Conservation (phyloP, 1,140 invertebrate species). For the Tyrophagus putrescentiae region DNA sequence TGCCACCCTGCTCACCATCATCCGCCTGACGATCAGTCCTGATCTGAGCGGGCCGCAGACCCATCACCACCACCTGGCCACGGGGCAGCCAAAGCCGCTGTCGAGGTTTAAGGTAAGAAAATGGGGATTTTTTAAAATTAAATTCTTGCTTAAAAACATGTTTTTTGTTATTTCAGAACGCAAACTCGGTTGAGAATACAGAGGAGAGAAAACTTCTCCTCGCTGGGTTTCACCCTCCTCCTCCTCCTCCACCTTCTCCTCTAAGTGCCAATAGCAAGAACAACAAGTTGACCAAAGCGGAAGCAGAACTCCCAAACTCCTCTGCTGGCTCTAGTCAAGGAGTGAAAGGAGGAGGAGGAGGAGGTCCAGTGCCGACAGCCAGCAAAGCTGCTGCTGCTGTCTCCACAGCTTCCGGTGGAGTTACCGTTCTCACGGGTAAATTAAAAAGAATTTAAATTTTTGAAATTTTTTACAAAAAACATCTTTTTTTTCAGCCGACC, state of each 20-base stretch:
- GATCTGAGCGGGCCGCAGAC: no score
- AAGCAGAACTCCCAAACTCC: neutral
- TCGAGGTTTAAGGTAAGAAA: no score
- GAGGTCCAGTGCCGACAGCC: neutral
- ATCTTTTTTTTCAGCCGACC: constrained; percentile 50
- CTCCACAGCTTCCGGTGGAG: neutral
- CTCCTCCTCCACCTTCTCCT: no score
- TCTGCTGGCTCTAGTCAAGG: neutral
- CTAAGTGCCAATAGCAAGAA: neutral
- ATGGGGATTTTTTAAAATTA: no score
- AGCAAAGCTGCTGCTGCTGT: neutral
- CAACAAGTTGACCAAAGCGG: neutral
- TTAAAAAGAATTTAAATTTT: neutral
- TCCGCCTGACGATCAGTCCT: constrained; percentile 4
- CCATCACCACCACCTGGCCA: no score
- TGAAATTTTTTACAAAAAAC: constrained; percentile 30
- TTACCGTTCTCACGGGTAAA: constrained; percentile 1
- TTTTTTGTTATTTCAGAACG: no score
- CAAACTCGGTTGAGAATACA: no score
- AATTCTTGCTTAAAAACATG: no score
- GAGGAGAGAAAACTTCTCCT: no score
- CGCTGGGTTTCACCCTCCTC: no score
- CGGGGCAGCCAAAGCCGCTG: no score
- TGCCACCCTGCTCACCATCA: constrained; percentile 10
- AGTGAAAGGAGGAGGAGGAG: neutral